Evolutionary conservation across 2,888 invertebrate genomes (phyloP), one percentile per base, ranked within the genome.

Genomic region (Shargacucullia verbasci): DNA sequence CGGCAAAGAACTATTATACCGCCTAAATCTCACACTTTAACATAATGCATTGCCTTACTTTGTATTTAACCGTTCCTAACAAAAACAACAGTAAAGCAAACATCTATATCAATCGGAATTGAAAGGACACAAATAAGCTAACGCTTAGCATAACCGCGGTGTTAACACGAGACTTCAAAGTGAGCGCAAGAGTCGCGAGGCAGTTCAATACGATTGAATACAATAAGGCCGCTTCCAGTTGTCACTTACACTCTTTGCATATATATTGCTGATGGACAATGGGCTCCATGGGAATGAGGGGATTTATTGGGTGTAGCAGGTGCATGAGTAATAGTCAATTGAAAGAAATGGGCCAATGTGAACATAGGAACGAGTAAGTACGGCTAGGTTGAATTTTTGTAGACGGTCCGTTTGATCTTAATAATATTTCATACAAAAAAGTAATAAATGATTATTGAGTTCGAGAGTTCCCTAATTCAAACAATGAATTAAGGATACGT

Each of bases 241-340:
- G 92, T 92, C 92, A 89, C 87, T 84, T 84, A 80, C 81, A 74
- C 83, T 83, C 82, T 80, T 88, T 86, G 86, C 87, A 87, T 87
- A 70, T 83, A 83, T 87, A 83, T 85, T 80, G 74, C 82, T 90
- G 90, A 91, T 84, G 86, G 89, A 90, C 89, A 91, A 90, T 90
- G 86, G 80, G 80, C 7, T 29, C 73, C 72, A 78, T 80, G 78
- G 45, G 44, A 15, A 35, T 52, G 4, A 29, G 31, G 52, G n/a
- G 40, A 70, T 50, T 65, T 70, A 67, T 70, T 66, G 40, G 66
- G 66, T 65, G 59, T 8, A 45, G 25, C 20, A 20, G 4, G 20
- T 20, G 20, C 20, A 4, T 20, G 20, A 3, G 20, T 20, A 20
- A 20, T 4, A 20, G 20, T 2, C 20, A 20, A 20, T 12, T 48